Evolutionary conservation across 2,797 vertebrate genomes (phyloP).

Genomic region (Carapus acus): DNA sequence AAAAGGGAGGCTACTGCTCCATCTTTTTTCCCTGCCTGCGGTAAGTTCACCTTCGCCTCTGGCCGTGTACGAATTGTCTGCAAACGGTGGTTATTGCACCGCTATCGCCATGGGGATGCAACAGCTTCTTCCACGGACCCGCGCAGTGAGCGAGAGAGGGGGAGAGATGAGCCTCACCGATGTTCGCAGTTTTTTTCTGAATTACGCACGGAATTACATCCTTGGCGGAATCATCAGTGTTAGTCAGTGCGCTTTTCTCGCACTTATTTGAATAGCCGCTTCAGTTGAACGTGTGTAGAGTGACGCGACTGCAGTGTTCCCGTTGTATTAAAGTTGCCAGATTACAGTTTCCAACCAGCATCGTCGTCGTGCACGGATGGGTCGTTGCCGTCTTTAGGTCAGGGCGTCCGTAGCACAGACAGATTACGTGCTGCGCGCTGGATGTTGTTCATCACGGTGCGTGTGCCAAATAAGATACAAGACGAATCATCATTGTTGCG

Average conservation of each 20-base stretch:
- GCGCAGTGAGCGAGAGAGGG: constrained; percentile 26
- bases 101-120: constrained; percentile 61
- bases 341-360: constrained; percentile 46
- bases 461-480: constrained; percentile 34
- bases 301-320: constrained; percentile 41
- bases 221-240: constrained; percentile 68
- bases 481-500: constrained; percentile 46
- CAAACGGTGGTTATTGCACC: constrained; percentile 18
- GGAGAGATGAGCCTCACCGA: constrained; percentile 40
- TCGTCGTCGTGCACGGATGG: constrained; percentile 36
- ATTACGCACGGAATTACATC: too few relatives aligned
- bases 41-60: constrained; percentile 37
- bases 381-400: constrained; percentile 28
- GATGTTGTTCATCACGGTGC: constrained; percentile 33
- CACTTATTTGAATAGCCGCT: constrained; percentile 63
- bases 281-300: constrained; percentile 52
- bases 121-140: constrained; percentile 67
- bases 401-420: constrained; percentile 26
- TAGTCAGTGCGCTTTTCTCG: constrained; percentile 70
- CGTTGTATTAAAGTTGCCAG: constrained; percentile 57
- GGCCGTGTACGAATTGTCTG: constrained; percentile 9
- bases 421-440: constrained; percentile 21
- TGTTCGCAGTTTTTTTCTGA: constrained; percentile 62
- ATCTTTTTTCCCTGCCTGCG: neutral
- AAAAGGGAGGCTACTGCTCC: too few relatives aligned